Evolutionary conservation across 2,888 invertebrate genomes (phyloP).

Genomic region (Agrochola circellaris): DNA sequence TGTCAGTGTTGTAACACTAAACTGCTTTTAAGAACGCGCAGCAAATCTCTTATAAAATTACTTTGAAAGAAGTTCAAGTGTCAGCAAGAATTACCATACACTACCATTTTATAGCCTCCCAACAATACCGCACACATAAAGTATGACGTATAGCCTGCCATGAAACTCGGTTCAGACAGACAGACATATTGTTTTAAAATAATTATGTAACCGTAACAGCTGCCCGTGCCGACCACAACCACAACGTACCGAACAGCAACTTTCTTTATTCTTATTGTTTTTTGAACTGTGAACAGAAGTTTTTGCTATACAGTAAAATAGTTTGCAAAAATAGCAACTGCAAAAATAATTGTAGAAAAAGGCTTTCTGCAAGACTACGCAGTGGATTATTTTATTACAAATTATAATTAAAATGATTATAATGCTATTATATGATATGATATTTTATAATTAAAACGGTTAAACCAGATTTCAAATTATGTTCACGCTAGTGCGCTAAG

Average conservation of each 20-base stretch:
- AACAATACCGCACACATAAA: neutral
- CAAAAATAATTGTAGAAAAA: neutral
- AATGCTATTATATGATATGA: no score
- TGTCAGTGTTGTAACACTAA: neutral
- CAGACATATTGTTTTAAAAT: conserved; percentile 37
- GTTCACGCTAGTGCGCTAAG: conserved; percentile 9
- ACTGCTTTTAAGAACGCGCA: neutral
- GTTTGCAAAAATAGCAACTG: neutral
- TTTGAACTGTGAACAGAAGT: conserved; percentile 29
- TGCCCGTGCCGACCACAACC: conserved; percentile 19
- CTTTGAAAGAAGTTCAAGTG: neutral
- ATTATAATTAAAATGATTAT: no score
- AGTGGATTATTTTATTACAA: neutral
- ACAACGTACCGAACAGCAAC: conserved; percentile 11
- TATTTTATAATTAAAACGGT: no score
- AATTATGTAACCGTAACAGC: conserved; percentile 43
- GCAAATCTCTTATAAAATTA: neutral
- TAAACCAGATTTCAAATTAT: no score
- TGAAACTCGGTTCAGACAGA: neutral
- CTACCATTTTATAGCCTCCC: neutral
- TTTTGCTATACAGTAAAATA: neutral
- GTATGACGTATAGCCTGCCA: neutral
- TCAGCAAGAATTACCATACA: neutral
- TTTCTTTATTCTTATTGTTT: conserved; percentile 40
- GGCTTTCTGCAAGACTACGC: neutral